Base-by-base conservation (phyloP, 2,113 vertebrate species). In the Lophochroa leadbeateri region DNA sequence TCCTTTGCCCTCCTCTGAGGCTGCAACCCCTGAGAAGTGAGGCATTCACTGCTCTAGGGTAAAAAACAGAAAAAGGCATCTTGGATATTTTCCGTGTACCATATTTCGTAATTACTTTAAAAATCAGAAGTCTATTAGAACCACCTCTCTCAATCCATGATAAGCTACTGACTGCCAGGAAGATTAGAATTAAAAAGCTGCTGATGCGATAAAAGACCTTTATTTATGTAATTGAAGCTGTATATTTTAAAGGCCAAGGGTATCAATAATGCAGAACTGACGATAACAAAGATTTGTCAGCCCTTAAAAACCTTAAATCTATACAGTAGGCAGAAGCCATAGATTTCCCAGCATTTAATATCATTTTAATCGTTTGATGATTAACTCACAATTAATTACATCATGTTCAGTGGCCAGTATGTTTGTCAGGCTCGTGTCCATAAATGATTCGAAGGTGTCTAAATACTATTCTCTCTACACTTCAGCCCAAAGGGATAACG, bases 211-310 rank as follows among this genome's bases (percentile, higher is more conserved):
- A 47, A 47, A 82, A 84, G 68, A 81, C 29, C 0, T 0, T 70
- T 85, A 94, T 13, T 90, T 63, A 68, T 7, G 10, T 85, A 90
- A 93, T 6, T 79, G 67, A 90, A 82, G 35, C 17, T 71, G 70
- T 55, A 13, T 76, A 88, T 90, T 85, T 94, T 95, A 96, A 96
- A 96, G 75, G 61, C 43, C 79, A 82, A 75, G 61, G 39, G 37
- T 35, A 92, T 92, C 57, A 75, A 27, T 90, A 90, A 79, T 10
- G 17, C 52, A 90, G 82, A 95, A 85, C 15, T 46, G 88, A 79
- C 1, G 5, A 67, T 44, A 90, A 63, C 31, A 63, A 88, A 75
- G 75, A 79, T 85, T 85, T 82, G n/a, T 50, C 64, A 75, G 46
- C 17, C 50, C 70, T 94, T 82, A 75, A 82, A 87, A 67, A 11